These are phyloP conservation scores for Serinus canaria DNA, from an alignment of 2,113 vertebrate genomes.

Conservation along the genomic window DNA sequence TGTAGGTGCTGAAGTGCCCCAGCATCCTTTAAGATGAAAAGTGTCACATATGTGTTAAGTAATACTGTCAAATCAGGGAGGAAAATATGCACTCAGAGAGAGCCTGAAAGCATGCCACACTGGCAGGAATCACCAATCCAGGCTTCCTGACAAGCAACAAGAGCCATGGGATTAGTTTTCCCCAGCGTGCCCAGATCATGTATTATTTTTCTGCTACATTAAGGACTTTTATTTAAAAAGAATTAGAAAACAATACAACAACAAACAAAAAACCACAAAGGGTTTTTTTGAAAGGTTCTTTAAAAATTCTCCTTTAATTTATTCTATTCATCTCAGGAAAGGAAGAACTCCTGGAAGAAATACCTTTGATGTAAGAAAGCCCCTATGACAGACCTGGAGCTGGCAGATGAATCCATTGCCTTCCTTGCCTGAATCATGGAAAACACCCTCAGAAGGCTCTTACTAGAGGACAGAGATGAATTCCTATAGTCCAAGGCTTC, in stretches of 20 bases:
- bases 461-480: background rate
- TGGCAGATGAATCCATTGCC: background rate
- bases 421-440: background rate
- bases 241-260: background rate
- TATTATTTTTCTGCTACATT: background rate
- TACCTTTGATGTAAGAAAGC: background rate
- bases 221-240: background rate
- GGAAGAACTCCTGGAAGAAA: background rate
- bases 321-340: background rate
- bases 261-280: background rate
- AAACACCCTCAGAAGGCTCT: background rate
- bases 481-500: background rate
- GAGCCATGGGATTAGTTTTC: background rate
- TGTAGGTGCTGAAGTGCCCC: background rate
- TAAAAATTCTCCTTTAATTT: background rate
- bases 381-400: fast-evolving
- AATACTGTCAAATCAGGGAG: background rate
- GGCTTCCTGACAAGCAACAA: background rate
- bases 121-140: background rate
- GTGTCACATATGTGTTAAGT: background rate
- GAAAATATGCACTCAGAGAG: background rate
- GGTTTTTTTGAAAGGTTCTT: background rate
- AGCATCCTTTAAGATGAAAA: background rate
- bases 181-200: background rate
- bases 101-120: background rate